These are phyloP conservation scores for Gasteruption jaculator DNA, from an alignment of 2,888 invertebrate genomes.

Conservation along the genomic window DNA sequence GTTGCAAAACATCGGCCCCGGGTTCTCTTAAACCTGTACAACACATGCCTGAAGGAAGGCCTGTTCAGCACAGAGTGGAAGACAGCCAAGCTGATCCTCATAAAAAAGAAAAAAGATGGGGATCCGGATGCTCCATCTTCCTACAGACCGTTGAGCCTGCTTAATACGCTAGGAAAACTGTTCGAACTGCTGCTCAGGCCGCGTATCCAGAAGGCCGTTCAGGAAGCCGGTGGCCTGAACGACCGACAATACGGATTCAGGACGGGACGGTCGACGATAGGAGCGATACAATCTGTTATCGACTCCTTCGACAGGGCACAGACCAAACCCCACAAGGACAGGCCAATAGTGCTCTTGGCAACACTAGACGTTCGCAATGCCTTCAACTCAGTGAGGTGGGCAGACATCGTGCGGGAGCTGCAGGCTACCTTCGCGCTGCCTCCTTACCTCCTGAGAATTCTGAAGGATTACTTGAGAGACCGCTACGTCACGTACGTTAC, in stretches of 20 bases:
- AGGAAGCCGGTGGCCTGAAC: slow-evolving; percentile 16
- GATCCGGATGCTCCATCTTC: slow-evolving; percentile 19
- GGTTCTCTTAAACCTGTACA: slow-evolving; percentile 12
- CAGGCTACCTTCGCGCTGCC: slow-evolving; percentile 14
- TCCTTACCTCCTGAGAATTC: slow-evolving; percentile 16
- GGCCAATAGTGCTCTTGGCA: slow-evolving; percentile 21
- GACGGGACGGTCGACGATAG: slow-evolving; percentile 22
- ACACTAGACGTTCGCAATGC: slow-evolving; percentile 22
- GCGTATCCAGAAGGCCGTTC: slow-evolving; percentile 24
- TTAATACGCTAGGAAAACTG: slow-evolving; percentile 30
- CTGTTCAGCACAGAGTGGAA: slow-evolving; percentile 13
- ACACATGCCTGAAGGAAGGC: slow-evolving; percentile 6
- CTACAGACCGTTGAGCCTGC: slow-evolving; percentile 31
- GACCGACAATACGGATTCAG: slow-evolving; percentile 18
- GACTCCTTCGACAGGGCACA: slow-evolving; percentile 9
- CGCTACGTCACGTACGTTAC: slow-evolving; percentile 16
- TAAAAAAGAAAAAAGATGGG: slow-evolving; percentile 20
- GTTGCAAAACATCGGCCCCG: slow-evolving; percentile 8
- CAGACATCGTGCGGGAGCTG: slow-evolving; percentile 18
- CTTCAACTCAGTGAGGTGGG: slow-evolving; percentile 24
- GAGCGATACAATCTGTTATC: slow-evolving; percentile 19
- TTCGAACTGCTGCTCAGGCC: slow-evolving; percentile 30
- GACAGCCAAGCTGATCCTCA: slow-evolving; percentile 15
- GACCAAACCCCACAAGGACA: slow-evolving; percentile 13
- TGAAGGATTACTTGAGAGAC: slow-evolving; percentile 21